Percentiles rank a stretch among this genome's conserved stretches.
Conservation (phyloP, 2,113 vertebrate genomes). For the Solea solea region DNA sequence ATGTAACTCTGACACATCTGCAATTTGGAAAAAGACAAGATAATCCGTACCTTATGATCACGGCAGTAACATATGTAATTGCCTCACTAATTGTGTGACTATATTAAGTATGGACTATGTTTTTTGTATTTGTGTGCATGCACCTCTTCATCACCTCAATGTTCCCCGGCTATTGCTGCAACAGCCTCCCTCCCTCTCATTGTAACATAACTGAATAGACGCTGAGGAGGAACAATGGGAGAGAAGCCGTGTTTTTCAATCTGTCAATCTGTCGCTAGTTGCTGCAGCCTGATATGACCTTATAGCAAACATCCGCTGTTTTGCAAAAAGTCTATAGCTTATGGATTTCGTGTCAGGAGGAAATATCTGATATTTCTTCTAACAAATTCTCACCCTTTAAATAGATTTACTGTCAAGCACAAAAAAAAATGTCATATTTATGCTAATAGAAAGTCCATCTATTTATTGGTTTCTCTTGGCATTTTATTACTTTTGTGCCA, state of each 20-base stretch:
- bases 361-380: constrained; percentile 77
- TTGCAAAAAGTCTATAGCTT: constrained; percentile 71
- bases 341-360: constrained; percentile 74
- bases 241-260: constrained; percentile 44
- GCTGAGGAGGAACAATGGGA: constrained; percentile 27
- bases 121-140: neutral
- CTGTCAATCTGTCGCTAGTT: constrained; percentile 47
- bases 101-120: neutral
- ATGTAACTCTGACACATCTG: too few relatives aligned
- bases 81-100: neutral
- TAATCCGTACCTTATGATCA: neutral
- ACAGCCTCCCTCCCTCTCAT: constrained; percentile 23
- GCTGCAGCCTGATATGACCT: constrained; percentile 66
- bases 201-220: constrained; percentile 41
- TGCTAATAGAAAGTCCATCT: constrained; percentile 73
- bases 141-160: constrained; percentile 18
- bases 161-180: constrained; percentile 35
- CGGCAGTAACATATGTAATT: neutral
- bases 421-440: constrained; percentile 69
- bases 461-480: constrained; percentile 72
- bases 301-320: constrained; percentile 68
- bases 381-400: constrained; percentile 70
- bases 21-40: neutral
- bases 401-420: constrained; percentile 76
- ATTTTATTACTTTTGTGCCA: constrained; percentile 69